Base-by-base conservation (phyloP, 2,888 invertebrate genomes). In the Cremastinae sp. region DNA sequence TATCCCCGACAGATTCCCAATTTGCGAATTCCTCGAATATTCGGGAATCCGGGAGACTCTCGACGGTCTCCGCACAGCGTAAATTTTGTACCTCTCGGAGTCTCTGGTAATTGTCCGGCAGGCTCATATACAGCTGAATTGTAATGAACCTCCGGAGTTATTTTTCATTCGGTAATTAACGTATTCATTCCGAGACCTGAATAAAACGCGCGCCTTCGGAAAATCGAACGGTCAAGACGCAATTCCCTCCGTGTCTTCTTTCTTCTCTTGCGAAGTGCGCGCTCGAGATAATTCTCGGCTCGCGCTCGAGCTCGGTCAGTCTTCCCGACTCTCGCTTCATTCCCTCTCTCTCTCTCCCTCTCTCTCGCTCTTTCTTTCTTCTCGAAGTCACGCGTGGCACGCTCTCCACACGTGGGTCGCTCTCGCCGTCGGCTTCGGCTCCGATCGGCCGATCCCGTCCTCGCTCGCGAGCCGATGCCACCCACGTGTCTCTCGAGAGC, bases 371-470 rank as follows among this genome's bases (percentile, higher is more conserved):
- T 18, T 5, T 12, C 28, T 18, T 58, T 49, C 74, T 49, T 72
- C 69, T 70, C 69, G 76, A 78, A 82, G 85, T 86, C 89, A 85
- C 87, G 88, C 87, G 86, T 85, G 87, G 88, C 89, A 88, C 89
- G 88, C 86, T 88, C 85, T 84, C 81, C 85, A 85, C 88, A 85
- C 88, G 88, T 87, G 87, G 86, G 85, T 82, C 85, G 83, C 84
- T 83, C 84, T 84, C 83, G 81, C 77, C 75, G 51, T 71, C 80
- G 64, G 66, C 61, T 75, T 84, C 85, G 86, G 81, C 49, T 53
- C 61, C 38, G 64, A 79, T 85, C 87, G 87, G 81, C 54, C 71
- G 56, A 75, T 72, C 75, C 81, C 87, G 87, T 81, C 43, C 43
- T 49, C 28, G 28, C 71, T 82, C 86, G 85, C 79, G 84, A 84